Base-by-base conservation (phyloP, 2,888 invertebrate species). In the Thereva unica region DNA sequence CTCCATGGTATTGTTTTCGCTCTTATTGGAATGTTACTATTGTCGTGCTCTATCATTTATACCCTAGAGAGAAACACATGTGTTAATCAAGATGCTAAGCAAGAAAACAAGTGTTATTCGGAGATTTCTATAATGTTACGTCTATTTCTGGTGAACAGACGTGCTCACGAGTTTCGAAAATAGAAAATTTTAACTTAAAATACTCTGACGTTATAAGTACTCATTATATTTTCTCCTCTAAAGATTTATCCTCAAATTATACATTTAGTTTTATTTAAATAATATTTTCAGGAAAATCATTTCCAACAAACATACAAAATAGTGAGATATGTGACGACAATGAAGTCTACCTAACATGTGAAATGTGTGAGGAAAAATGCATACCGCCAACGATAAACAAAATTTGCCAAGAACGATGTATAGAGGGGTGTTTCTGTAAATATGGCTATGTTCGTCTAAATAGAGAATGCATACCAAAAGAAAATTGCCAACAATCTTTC, bases 381-480 rank as follows among this genome's bases (percentile, higher is more conserved):
- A 42, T 41, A 8, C n/a, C 40, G 5, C 34, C 38, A 23, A 56
- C 47, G 3, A 49, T 23, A 38, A 35, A 23, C 40, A 45, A 10
- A 5, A 6, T 8, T 10, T 65, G 65, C n/a, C 45, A 56, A 23
- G 45, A 65, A 38, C 40, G 23, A 4, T 65, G 65, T 7, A 40
- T 65, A 10, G 65, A 65, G 44, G 65, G 65, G 4, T 65, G 65
- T 5, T 65, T 65, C 38, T 65, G 65, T 34, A 47, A 56, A 53
- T 1, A 4, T 1, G 65, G 65, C 1, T 65, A 45, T 55, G 55
- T 56, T 9, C 45, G 65, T 8, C 49, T 55, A 8, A 9, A 40
- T 2, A 10, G 56, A 8, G 12, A 55, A 12, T 65, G 65, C n/a
- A 45, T 55, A 34, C 40, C 44, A 4, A 37, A 34, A 34, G 5